phyloP scores from a whole-genome alignment of 2,113 vertebrate genomes.

The Caretta caretta region DNA sequence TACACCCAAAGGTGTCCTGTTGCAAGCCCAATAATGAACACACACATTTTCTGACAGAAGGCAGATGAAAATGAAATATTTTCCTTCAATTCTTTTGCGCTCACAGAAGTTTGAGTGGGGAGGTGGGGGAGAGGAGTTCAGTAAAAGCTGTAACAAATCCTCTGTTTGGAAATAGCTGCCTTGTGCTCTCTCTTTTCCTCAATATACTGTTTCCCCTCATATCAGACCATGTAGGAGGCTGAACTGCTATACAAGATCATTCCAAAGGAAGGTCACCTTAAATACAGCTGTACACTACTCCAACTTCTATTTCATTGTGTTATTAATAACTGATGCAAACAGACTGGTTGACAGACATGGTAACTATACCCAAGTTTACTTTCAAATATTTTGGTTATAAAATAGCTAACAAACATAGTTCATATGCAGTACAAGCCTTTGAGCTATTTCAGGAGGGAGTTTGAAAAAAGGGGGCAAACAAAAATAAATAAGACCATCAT shows the following conservation, averaged over 20 bases:
- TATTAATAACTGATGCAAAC: background rate
- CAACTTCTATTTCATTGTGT: background rate
- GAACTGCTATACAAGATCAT: background rate
- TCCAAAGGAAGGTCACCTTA: background rate
- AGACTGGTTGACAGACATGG: background rate
- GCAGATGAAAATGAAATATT: background rate
- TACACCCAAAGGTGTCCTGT: background rate
- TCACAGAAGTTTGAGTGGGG: background rate
- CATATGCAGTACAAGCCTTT: background rate
- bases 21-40: background rate
- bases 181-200: conserved; percentile 5
- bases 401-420: background rate
- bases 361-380: background rate
- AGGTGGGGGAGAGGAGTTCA: background rate
- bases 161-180: conserved; percentile 38
- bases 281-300: background rate
- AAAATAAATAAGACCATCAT: background rate
- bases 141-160: conserved; percentile 4
- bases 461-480: background rate
- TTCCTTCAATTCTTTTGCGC: background rate
- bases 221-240: background rate
- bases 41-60: background rate
- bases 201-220: background rate
- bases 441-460: background rate
- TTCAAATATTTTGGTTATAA: background rate